Evolutionary conservation across 2,888 invertebrate species (phyloP).

Genomic region (Synergus japonicus): DNA sequence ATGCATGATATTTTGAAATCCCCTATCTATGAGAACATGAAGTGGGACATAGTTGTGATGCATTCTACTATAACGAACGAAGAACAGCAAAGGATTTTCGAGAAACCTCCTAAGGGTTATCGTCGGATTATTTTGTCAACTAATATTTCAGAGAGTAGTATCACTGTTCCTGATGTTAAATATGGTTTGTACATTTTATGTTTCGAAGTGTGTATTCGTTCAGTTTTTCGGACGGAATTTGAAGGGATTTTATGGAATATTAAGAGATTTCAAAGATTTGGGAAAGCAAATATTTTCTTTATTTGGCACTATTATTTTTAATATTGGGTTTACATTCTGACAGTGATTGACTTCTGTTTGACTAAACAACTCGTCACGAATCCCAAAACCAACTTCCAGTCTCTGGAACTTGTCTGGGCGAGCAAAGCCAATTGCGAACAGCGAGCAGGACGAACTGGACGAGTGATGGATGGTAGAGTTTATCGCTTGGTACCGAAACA

Average conservation of each 20-base stretch:
- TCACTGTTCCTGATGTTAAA: slow-evolving; percentile 92
- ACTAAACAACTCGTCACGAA: slow-evolving; percentile 90
- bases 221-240: too few relatives aligned
- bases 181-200: slow-evolving; percentile 80
- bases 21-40: slow-evolving; percentile 61
- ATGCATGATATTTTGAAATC: slow-evolving; percentile 78
- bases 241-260: too few relatives aligned
- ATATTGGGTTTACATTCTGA: slow-evolving; percentile 57
- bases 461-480: slow-evolving; percentile 90
- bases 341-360: slow-evolving; percentile 96
- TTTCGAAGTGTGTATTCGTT: too few relatives aligned
- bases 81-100: slow-evolving; percentile 85
- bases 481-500: slow-evolving; percentile 86
- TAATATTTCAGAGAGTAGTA: slow-evolving; percentile 95
- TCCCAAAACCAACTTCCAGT: slow-evolving; percentile 86
- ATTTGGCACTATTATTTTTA: neutral
- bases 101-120: slow-evolving; percentile 80
- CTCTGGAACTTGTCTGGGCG: slow-evolving; percentile 91
- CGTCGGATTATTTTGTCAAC: slow-evolving; percentile 93
- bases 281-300: neutral
- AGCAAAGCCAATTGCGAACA: slow-evolving; percentile 93
- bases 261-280: too few relatives aligned
- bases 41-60: slow-evolving; percentile 82
- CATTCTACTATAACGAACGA: slow-evolving; percentile 89
- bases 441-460: slow-evolving; percentile 93